Base-by-base conservation (phyloP, 2,888 invertebrate genomes). In the Octodonta nipae region DNA sequence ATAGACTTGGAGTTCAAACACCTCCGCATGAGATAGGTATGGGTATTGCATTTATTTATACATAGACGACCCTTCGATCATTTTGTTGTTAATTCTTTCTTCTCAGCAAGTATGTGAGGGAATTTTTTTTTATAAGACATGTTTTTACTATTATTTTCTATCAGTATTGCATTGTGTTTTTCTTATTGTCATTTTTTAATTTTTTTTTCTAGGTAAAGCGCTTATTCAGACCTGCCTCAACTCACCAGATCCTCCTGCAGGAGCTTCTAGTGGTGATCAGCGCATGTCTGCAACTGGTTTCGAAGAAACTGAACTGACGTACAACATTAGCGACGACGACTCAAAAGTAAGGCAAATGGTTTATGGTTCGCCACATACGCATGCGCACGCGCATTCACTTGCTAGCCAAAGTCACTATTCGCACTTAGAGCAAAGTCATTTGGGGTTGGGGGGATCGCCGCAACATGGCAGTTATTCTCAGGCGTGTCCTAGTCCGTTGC, bases 191-290 rank as follows among this genome's bases (percentile, higher is more conserved):
- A n/a, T n/a, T n/a, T n/a, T n/a, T n/a, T n/a, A n/a, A 10, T 28
- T 25, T 32, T 27, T 37, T 26, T 36, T 28, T 43, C 12, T 86
- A 37, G 96, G 96, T 46, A 96, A 98, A 65, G 85, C 92, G 44
- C 72, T 98, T 49, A 98, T 98, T 56, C 96, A 98, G 69, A 95
- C 93, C 49, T 98, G 98, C 65, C 77, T 98, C 41, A 95, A 95
- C 66, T 89, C 92, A 29, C 95, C 93, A 27, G 93, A 93, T 65
- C 89, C 88, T 40, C 83, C 78, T 38, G 78, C 66, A 47, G 68
- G 70, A 14, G 61, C 65, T 12, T 70, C 72, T 4, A 53, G 68
- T 41, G 75, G 75, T 46, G 92, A 93, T 68, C 93, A 93, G 65
- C 74, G 95, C 51, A 95, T 93, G 93, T 91, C 91, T 38, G 93